Percentiles rank a stretch among this genome's conserved stretches.
Evolutionary conservation across 2,888 invertebrate genomes (phyloP).

Genomic region (Eucera pruinosa): DNA sequence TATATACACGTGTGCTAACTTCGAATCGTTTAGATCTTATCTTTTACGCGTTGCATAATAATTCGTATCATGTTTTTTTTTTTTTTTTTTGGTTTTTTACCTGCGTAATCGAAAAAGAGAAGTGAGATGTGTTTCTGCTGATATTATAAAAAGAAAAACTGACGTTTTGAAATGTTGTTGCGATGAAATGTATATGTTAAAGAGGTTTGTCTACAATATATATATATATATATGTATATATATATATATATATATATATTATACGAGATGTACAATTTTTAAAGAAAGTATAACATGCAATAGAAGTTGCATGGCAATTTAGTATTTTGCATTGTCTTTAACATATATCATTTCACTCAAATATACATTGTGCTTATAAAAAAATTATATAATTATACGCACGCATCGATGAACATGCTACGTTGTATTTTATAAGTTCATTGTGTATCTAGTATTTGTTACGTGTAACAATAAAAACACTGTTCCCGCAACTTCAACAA

Average conservation of each 20-base stretch:
- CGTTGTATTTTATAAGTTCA: constrained; percentile 48
- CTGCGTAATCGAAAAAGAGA: not conserved
- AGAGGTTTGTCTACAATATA: constrained; percentile 15
- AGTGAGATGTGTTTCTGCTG: constrained; percentile 21
- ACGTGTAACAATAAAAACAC: constrained; percentile 50
- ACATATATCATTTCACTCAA: constrained; percentile 38
- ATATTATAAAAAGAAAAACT: constrained; percentile 22
- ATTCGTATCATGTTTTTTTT: too few species aligned
- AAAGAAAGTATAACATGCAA: constrained; percentile 9
- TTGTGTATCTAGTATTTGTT: constrained; percentile 55
- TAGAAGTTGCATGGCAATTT: constrained; percentile 14
- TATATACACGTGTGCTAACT: not conserved
- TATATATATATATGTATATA: too few species aligned
- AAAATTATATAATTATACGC: constrained; percentile 37
- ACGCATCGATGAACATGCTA: constrained; percentile 23
- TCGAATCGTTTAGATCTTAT: constrained; percentile 6
- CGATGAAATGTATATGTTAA: constrained; percentile 45
- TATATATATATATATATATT: too few species aligned
- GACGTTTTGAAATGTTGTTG: constrained; percentile 30
- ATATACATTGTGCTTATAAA: constrained; percentile 43
- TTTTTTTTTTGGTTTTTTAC: too few species aligned
- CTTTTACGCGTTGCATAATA: not conserved
- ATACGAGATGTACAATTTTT: constrained; percentile 20
- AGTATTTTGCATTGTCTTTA: constrained; percentile 30
- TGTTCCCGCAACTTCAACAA: constrained; percentile 40